phyloP scores from a whole-genome alignment of 2,797 vertebrate species.

The Lepidocolaptes lacrymiger region DNA sequence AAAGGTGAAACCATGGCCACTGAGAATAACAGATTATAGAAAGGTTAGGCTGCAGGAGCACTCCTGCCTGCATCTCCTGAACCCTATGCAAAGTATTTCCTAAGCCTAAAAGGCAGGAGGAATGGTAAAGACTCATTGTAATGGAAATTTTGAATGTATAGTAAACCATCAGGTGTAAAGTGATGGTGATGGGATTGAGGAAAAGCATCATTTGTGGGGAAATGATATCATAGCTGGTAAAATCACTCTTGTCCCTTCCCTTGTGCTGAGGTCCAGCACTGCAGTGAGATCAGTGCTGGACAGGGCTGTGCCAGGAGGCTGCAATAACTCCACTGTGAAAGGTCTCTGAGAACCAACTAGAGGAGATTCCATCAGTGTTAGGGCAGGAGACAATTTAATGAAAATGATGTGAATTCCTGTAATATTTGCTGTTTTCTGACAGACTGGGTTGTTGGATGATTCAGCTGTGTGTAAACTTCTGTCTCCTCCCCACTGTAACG shows the following conservation, averaged over 20 bases:
- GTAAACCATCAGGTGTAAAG: background rate
- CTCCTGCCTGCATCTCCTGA: background rate
- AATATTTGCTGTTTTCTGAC: background rate
- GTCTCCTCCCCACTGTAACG: background rate
- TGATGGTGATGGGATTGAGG: background rate
- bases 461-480: background rate
- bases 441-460: background rate
- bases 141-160: background rate
- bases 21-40: background rate
- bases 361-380: background rate
- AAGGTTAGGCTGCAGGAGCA: conserved; percentile 11
- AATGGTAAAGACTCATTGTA: background rate
- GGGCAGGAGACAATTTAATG: background rate
- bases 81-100: background rate
- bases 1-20: background rate
- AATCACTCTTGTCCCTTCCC: background rate
- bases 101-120: background rate
- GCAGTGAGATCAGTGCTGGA: accelerated
- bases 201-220: background rate
- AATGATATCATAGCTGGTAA: background rate
- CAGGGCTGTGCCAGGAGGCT: background rate
- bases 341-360: background rate
- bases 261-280: accelerated
- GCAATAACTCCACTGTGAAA: accelerated
- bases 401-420: accelerated